Base-by-base conservation (phyloP, 2,797 vertebrate genomes). In the Ctenochaetus hawaiiensis region DNA sequence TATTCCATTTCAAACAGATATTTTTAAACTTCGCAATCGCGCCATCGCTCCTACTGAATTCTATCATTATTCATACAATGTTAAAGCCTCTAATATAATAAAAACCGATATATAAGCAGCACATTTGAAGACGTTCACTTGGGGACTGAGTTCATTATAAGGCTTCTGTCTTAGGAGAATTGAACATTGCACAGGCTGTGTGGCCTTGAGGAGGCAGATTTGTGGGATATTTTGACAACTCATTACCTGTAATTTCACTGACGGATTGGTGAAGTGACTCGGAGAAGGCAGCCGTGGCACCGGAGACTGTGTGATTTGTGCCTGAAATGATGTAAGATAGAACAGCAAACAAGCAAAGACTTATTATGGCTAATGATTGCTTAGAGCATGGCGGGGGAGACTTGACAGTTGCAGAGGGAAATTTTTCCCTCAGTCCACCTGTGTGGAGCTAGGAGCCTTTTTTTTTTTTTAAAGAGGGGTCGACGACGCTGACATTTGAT, bases 211-310 rank as follows among this genome's bases (percentile, higher is more conserved):
- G 82, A 92, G 92, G 89, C 79, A 85, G 87, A 83, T 92, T 87
- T 77, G 41, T 83, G 51, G 88, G 67, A 91, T 91, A 85, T 90
- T 90, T 92, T 95, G 94, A 95, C 94, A 95, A 94, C 92, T 94
- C 93, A 93, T 96, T 96, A 95, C 94, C 93, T 94, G 92, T 95
- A 94, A 95, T 96, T 94, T 95, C 87, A 89, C 86, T 95, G 95
- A 95, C 85, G 89, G 94, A 87, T 88, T 34, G 91, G 86, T 85
- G 91, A 89, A 82, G 87, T 84, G 85, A 89, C 92, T 91, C 82
- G 64, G 91, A 89, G 87, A 73, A 64, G 85, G 87, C 84, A 78
- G 86, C 76, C 44, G 62, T 83, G 83, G 89, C 84, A 80, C 89
- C 83, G 64, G 87, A 88, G 88, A 89, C 81, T 51, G 73, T 62